Evolutionary conservation across 2,113 vertebrate genomes (phyloP), one percentile per base, ranked within the genome.

Genomic region (Neotoma lepida): DNA sequence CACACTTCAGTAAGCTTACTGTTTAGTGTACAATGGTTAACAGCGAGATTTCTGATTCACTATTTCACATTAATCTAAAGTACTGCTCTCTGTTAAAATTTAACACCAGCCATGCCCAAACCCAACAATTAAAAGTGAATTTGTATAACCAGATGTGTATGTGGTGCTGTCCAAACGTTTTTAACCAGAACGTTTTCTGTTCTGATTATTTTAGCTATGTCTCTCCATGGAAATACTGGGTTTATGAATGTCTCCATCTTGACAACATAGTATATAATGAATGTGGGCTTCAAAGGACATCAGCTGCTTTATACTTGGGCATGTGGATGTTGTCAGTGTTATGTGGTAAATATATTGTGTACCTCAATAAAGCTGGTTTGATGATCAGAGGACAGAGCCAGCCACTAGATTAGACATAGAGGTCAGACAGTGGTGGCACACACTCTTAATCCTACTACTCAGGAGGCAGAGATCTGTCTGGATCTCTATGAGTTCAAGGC

Each of bases 81-180:
- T 39, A 54, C 2, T 28, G 41, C 13, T 95, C 30, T 30, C 68
- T 80, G 44, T 93, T 96, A 94, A 95, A 90, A 74, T 94, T 41
- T 86, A 96, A 90, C 91, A 81, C 64, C 33, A 88, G 3, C 39
- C 81, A 86, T 88, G 33, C 17, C 30, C 44, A 64, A 80, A 78
- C 22, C 17, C 13, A 92, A 86, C n/a, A 20, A 94, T 30, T 20
- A 95, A 61, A 92, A 93, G 88, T 80, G 44, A 56, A 81, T 91
- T 85, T 77, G 35, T 63, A 28, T 18, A 92, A 4, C 39, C 63
- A 92, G 54, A 80, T 96, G 51, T 86, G 28, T 20, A 35, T 73
- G 15, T 20, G 44, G 26, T 24, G 12, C 73, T 93, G 46, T 44
- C 71, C 46, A 76, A 64, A 28, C 4, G 28, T 64, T 26, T 30